phyloP scores from a whole-genome alignment of 2,797 vertebrate genomes.

The Poecilia picta region DNA sequence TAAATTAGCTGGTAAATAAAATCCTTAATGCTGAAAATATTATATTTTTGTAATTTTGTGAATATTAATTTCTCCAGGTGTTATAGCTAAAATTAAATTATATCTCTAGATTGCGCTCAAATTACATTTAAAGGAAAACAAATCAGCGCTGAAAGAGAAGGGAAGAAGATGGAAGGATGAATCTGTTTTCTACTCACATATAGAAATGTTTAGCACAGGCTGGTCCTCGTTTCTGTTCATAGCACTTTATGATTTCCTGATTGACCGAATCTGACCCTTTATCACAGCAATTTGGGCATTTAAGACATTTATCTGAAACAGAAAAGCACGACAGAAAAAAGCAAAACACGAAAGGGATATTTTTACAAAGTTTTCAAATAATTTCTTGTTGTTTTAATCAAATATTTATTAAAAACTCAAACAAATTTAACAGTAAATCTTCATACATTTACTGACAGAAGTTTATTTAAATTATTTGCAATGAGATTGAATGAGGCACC shows the following conservation, averaged over 20 bases:
- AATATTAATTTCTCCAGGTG: neutral
- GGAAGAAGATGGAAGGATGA: neutral
- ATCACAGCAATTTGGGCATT: too few species aligned
- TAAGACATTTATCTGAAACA: too few species aligned
- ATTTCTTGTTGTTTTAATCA: neutral
- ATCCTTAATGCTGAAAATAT: neutral
- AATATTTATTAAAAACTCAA: neutral
- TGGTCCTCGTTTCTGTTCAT: too few species aligned
- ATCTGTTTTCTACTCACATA: too few species aligned
- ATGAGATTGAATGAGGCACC: too few species aligned
- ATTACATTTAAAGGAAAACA: too few species aligned
- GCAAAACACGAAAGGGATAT: neutral
- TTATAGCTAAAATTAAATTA: neutral
- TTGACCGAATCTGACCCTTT: too few species aligned
- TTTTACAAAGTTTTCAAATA: neutral
- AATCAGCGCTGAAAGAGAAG: neutral
- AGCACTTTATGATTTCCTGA: neutral
- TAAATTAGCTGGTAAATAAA: neutral
- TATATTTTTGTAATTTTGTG: neutral
- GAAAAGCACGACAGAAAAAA: neutral
- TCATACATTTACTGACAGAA: neutral
- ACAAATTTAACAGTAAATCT: neutral
- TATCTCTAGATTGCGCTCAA: neutral
- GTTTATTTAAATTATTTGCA: too few species aligned
- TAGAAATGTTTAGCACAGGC: too few species aligned